Evolutionary conservation across 1,140 invertebrate genomes (phyloP).

Genomic region (Drosophila yakuba): DNA sequence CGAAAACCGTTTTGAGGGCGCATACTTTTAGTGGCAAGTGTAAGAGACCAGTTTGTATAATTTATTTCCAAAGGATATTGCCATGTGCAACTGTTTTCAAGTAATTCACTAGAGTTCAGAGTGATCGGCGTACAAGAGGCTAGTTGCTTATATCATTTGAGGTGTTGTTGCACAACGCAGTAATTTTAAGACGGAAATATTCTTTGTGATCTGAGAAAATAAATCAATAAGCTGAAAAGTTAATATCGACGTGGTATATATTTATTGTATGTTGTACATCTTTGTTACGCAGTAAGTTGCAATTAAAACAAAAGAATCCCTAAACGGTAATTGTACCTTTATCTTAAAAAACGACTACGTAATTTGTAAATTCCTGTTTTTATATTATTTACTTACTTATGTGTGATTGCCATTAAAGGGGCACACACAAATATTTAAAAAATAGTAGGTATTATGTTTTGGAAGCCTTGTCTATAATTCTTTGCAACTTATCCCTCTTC

Average conservation of each 20-base stretch:
- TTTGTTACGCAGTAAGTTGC: too few species aligned
- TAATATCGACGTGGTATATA: not conserved
- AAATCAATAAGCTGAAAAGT: slow-evolving; percentile 18
- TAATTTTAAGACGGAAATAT: slow-evolving; percentile 72
- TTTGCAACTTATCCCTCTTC: not conserved
- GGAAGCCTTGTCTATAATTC: not conserved
- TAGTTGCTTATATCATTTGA: slow-evolving; percentile 60
- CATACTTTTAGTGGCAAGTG: slow-evolving; percentile 61
- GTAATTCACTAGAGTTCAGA: slow-evolving; percentile 4
- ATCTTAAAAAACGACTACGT: too few species aligned
- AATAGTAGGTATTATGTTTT: not conserved
- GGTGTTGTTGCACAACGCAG: slow-evolving; percentile 44
- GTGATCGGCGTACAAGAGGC: slow-evolving; percentile 6
- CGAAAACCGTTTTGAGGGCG: slow-evolving; percentile 44
- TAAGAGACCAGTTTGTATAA: slow-evolving; percentile 21
- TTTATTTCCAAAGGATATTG: slow-evolving; percentile 10
- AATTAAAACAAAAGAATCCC: too few species aligned
- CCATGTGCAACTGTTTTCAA: slow-evolving; percentile 17
- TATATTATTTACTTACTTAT: too few species aligned
- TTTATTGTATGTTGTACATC: not conserved
- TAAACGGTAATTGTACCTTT: too few species aligned
- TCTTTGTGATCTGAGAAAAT: slow-evolving; percentile 65
- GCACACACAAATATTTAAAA: too few species aligned
- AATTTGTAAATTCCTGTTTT: too few species aligned
- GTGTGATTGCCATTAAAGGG: too few species aligned